phyloP scores from a whole-genome alignment of 2,797 vertebrate species.

The Pelodytes ibericus region DNA sequence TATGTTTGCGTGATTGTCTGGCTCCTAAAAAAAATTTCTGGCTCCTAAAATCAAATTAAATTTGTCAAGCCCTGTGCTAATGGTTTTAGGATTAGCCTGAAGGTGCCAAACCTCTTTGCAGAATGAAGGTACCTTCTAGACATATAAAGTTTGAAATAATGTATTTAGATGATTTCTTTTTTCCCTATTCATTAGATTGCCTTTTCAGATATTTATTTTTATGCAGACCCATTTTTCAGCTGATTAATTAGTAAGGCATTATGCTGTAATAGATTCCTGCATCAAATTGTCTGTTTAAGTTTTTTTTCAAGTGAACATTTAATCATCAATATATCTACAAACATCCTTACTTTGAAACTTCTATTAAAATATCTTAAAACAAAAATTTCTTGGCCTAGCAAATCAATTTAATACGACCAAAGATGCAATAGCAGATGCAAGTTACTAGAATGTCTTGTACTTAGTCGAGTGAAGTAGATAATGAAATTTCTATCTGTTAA shows the following conservation, averaged over 20 bases:
- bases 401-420: constrained; percentile 53
- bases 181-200: constrained; percentile 17
- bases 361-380: constrained; percentile 51
- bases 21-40: too few species aligned
- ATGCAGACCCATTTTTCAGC: constrained; percentile 20
- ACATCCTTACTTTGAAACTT: constrained; percentile 51
- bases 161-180: constrained; percentile 5
- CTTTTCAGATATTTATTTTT: constrained; percentile 38
- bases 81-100: not conserved
- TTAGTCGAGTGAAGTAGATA: constrained; percentile 48
- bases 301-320: constrained; percentile 41
- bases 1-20: too few species aligned
- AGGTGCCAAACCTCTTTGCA: not conserved
- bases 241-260: constrained; percentile 52
- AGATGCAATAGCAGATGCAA: constrained; percentile 30
- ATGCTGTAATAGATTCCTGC: constrained; percentile 46
- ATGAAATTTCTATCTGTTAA: constrained; percentile 55
- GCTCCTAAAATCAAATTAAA: too few species aligned
- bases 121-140: not conserved
- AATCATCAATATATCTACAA: constrained; percentile 51
- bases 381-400: constrained; percentile 45
- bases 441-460: constrained; percentile 51
- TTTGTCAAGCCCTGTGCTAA: too few species aligned
- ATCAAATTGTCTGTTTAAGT: constrained; percentile 30
- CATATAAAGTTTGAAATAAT: not conserved